A percentile compares a stretch with the other conserved stretches of the same genome.
phyloP scores from a whole-genome alignment of 2,797 vertebrate species.

The Sparidentex hasta region DNA sequence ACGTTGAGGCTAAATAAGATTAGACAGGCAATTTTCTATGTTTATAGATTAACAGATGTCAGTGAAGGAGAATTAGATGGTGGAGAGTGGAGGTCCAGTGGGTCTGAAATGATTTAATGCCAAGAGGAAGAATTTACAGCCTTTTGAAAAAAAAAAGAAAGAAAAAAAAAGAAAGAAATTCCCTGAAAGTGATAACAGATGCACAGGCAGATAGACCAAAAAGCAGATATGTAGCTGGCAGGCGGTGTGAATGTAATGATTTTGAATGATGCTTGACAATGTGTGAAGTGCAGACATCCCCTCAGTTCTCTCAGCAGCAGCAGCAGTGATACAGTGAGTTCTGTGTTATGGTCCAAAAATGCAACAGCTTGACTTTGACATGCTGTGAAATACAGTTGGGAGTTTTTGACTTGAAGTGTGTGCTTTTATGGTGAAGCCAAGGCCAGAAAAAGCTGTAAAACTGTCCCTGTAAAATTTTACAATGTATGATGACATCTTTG shows the following conservation, averaged over 20 bases:
- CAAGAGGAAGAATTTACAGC: constrained; percentile 42
- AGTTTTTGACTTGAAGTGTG: constrained; percentile 49
- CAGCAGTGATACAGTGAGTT: constrained; percentile 54
- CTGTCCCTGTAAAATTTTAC: constrained; percentile 66
- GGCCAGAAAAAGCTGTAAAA: constrained; percentile 64
- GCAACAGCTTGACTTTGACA: constrained; percentile 67
- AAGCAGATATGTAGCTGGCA: constrained; percentile 48
- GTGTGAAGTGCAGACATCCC: constrained; percentile 59
- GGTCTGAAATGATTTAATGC: constrained; percentile 43
- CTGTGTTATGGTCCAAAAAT: constrained; percentile 61
- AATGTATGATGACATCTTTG: constrained; percentile 70
- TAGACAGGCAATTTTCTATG: constrained; percentile 78
- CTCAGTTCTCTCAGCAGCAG: constrained; percentile 45
- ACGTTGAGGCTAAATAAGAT: constrained; percentile 76
- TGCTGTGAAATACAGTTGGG: constrained; percentile 61
- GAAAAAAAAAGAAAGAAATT: constrained; percentile 36
- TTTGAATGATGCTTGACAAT: constrained; percentile 51
- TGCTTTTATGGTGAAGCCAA: constrained; percentile 55
- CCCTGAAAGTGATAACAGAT: constrained; percentile 64
- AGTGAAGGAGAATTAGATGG: constrained; percentile 33
- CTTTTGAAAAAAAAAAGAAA: constrained; percentile 42
- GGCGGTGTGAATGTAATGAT: constrained; percentile 32
- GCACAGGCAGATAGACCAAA: constrained; percentile 44
- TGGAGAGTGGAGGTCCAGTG: constrained; percentile 16
- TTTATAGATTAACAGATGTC: constrained; percentile 78